These are phyloP conservation scores for Danionella cerebrum DNA, from an alignment of 2,113 vertebrate genomes.

Conservation along the genomic window DNA sequence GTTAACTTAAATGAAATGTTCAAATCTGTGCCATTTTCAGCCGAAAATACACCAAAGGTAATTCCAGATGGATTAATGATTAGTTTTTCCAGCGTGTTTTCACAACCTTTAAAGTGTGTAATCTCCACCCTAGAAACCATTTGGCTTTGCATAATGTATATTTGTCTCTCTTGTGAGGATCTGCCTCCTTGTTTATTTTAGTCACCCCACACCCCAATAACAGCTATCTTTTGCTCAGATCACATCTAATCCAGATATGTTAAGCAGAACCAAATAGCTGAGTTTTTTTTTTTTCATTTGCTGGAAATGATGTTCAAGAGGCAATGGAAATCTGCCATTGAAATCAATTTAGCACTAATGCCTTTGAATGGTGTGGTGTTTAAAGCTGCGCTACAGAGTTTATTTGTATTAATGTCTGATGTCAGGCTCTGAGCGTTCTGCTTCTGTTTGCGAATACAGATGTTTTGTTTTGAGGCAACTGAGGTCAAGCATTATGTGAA, in stretches of 20 bases:
- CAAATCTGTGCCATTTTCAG: too few relatives aligned
- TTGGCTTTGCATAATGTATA: too few relatives aligned
- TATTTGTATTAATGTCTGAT: constrained; percentile 11
- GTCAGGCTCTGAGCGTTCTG: not conserved
- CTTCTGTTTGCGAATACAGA: not conserved
- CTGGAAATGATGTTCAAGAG: not conserved
- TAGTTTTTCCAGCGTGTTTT: too few relatives aligned
- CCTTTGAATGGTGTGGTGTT: not conserved
- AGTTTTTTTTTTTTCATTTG: not conserved
- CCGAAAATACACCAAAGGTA: too few relatives aligned
- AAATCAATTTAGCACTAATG: not conserved
- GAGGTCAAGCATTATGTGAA: constrained; percentile 8
- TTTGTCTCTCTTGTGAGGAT: not conserved
- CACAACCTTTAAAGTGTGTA: too few relatives aligned
- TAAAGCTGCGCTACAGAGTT: not conserved
- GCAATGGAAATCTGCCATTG: not conserved
- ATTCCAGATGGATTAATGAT: too few relatives aligned
- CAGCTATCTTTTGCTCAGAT: not conserved
- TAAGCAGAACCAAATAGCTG: not conserved
- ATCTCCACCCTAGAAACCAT: too few relatives aligned
- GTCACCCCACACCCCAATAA: not conserved
- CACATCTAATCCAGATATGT: not conserved
- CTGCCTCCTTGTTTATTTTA: not conserved
- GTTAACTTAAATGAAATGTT: too few relatives aligned
- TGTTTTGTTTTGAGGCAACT: constrained; percentile 4